Base-by-base conservation (phyloP, 2,797 vertebrate species). In the Carduelis carduelis region DNA sequence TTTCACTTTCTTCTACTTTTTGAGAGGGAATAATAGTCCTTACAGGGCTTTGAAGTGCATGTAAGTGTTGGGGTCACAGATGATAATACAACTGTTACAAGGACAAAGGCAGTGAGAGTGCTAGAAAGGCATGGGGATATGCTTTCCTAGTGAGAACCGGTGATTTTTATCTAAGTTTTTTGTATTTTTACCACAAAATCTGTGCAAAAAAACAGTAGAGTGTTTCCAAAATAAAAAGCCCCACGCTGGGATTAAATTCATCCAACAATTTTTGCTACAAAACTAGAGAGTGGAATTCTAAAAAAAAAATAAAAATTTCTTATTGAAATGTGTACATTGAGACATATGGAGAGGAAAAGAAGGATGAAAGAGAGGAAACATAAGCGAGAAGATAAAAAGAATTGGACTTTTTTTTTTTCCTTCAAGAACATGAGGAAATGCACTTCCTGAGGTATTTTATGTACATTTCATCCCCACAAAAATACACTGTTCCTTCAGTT, bases 1-100 rank as follows among this genome's bases (percentile, higher is more conserved):
- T 93, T 91, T 90, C 39, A 86, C 50, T 91, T 90, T 78, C 26
- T 90, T 91, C 71, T 74, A 7, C 37, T 43, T 77, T 91, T 64
- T 81, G 43, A 87, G 57, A 76, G 34, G n/a, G 49, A 12, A 53
- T 89, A 89, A 83, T 70, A 57, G 78, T 83, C 64, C 79, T 89
- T 59, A 63, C 0, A 1, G 8, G 23, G 27, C 75, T 89, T 68
- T 95, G 66, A 94, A 93, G 79, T 75, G 61, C 46, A 17, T 71
- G 69, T 66, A 71, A 68, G 46, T 2, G 0, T 37, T 56, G 53
- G 64, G 60, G 44, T 89, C 49, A 20, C 0, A 0, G 34, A 64
- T 87, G 76, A 68, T 74, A 80, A 49, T 60, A 32, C 37, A 44
- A 43, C 65, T 68, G 28, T 46, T 64, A 57, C 22, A 78, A 47